Base-by-base conservation (phyloP, 2,888 invertebrate genomes). In the Antheraea yamamai region DNA sequence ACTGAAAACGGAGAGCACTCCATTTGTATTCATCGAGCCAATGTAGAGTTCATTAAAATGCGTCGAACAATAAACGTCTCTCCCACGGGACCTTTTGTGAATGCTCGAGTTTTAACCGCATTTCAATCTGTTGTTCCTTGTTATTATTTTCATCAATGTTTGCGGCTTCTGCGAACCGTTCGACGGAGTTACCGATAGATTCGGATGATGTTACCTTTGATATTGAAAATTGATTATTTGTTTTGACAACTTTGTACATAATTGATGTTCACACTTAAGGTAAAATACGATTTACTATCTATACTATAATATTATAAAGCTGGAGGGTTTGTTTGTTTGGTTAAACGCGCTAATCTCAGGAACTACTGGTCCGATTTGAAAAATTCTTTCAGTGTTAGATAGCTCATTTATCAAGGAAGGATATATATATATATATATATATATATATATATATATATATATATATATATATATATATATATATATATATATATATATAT, bases 41-140 rank as follows among this genome's bases (percentile, higher is more conserved):
- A 84, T 82, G 85, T 83, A 83, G 83, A 87, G 88, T 91, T 93
- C 92, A 94, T 94, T 94, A 92, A 92, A 93, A 94, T 93, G 90
- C 92, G 89, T 83, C 84, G 87, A 88, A 92, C 90, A 93, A 92
- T 93, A 92, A 92, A 90, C 88, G 88, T 81, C 81, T 78, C 81
- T 82, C 91, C 88, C 89, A 78, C 85, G 88, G 90, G 92, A 89
- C 89, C 90, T 88, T 89, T 91, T 89, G 89, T 89, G 85, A 84
- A 84, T 81, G 85, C 79, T 82, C 84, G 87, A 88, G 88, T 89
- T 90, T 88, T 86, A 89, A 91, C 89, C 92, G 84, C 90, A 86
- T 91, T 92, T 90, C 91, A 92, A 91, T 93, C 88, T 89, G 90
- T 87, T 88, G 86, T 88, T 85, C 85, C 64, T 66, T 66, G 82